Evolutionary conservation across 2,888 invertebrate genomes (phyloP).

Genomic region (Rhodophaea formosa): DNA sequence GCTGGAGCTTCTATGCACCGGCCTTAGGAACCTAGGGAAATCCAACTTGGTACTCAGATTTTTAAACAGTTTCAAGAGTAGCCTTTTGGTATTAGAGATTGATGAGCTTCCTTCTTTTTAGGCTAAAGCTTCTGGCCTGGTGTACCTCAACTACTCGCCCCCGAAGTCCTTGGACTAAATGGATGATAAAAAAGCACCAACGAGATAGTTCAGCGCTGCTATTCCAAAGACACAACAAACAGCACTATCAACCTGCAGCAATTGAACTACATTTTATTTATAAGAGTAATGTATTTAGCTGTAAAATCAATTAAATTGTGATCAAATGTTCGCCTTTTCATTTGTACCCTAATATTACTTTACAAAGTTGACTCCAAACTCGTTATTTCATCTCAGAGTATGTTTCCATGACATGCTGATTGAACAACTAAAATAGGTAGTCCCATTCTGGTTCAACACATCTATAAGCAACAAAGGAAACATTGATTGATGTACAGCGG

Average conservation of each 20-base stretch:
- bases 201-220: neutral
- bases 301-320: conserved; percentile 18
- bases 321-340: conserved; percentile 11
- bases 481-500: too few relatives aligned
- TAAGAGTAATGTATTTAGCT: conserved; percentile 13
- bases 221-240: neutral
- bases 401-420: too few relatives aligned
- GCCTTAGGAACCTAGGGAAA: too few relatives aligned
- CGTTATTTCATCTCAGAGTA: too few relatives aligned
- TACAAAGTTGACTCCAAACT: too few relatives aligned
- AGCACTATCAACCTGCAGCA: neutral
- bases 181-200: conserved; percentile 26
- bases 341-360: too few relatives aligned
- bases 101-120: conserved; percentile 45
- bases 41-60: too few relatives aligned
- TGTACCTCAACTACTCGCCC: conserved; percentile 83
- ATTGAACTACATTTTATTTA: neutral
- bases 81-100: neutral
- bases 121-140: conserved; percentile 82
- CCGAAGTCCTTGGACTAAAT: conserved; percentile 81
- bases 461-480: too few relatives aligned
- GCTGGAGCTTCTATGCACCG: too few relatives aligned
- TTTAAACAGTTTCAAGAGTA: too few relatives aligned
- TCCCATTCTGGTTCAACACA: too few relatives aligned
- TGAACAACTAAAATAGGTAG: too few relatives aligned